Evolutionary conservation across 2,888 invertebrate species (phyloP), one percentile per base, ranked within the genome.

Genomic region (Ichneumoninae sp.): DNA sequence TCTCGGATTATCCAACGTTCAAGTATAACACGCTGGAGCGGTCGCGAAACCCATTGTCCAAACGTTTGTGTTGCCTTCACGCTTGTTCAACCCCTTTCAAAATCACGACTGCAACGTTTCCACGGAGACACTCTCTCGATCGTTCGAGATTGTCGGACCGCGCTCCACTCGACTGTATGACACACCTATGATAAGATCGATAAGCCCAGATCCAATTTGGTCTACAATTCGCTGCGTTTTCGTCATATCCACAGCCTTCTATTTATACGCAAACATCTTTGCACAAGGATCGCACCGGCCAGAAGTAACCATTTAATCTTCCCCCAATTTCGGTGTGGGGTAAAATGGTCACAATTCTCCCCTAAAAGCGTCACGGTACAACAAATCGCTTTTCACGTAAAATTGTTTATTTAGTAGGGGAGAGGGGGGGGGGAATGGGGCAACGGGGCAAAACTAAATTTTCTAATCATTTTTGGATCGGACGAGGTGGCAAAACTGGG

Each of bases 1-100:
- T 78, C 78, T 71, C 47, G 70, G 78, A 78, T 78, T 78, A 70
- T 78, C 70, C 78, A 62, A 78, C 70, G 70, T 78, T 70, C 70
- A 62, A 70, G 78, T 33, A 71, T 54, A 78, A 70, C 54, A 52
- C 50, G 30, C 47, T 26, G 47, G 26, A 47, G 44, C 13, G 62
- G 47, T 30, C 74, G n/a, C 74, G 26, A 40, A 71, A 16, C 62
- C 44, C 62, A 74, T 74, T 74, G 74, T 74, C 52, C 57, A 74
- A 74, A 74, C 74, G 74, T 60, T 72, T 57, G 72, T 33, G n/a
- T 47, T 47, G 5, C 47, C n/a, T 74, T 74, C 60, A 62, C 74
- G 60, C 74, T 60, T 26, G 60, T 74, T 74, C 47, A 62, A 22
- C 6, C 44, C 30, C 60, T 47, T 44, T 30, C n/a, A 47, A 47